Evolutionary conservation across 2,113 vertebrate genomes (phyloP).

Genomic region (Pardalotus punctatus): DNA sequence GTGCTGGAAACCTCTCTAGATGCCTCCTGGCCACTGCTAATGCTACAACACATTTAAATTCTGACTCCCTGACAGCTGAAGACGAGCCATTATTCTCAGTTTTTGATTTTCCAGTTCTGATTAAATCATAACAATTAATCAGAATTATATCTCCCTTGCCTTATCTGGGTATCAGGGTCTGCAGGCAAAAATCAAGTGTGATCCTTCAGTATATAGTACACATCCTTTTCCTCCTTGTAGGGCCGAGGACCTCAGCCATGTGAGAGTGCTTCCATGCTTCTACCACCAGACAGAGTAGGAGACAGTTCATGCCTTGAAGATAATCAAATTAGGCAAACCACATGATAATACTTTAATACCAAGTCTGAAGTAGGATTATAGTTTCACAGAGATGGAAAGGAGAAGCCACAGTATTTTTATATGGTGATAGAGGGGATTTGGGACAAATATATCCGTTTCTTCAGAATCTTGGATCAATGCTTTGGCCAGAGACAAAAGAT

Average conservation of each 20-base stretch:
- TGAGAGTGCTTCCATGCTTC: neutral
- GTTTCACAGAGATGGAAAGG: neutral
- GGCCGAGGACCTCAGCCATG: no score
- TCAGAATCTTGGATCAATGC: neutral
- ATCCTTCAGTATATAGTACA: accelerated
- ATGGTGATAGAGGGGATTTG: neutral
- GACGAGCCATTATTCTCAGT: neutral
- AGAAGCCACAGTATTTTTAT: neutral
- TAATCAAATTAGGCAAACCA: neutral
- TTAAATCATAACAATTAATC: neutral
- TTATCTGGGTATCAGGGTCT: neutral
- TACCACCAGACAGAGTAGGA: neutral
- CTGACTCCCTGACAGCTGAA: neutral
- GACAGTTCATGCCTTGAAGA: neutral
- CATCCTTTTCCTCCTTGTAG: neutral
- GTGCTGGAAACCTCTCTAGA: neutral
- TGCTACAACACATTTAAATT: neutral
- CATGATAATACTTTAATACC: neutral
- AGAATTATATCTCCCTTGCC: neutral
- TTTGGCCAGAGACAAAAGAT: neutral
- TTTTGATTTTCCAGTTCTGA: neutral
- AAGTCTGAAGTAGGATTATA: neutral
- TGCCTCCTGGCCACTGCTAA: neutral
- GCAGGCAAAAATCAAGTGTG: neutral
- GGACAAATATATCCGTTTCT: neutral